phyloP scores from a whole-genome alignment of 1,140 invertebrate species.

The Bombus waltoni region DNA sequence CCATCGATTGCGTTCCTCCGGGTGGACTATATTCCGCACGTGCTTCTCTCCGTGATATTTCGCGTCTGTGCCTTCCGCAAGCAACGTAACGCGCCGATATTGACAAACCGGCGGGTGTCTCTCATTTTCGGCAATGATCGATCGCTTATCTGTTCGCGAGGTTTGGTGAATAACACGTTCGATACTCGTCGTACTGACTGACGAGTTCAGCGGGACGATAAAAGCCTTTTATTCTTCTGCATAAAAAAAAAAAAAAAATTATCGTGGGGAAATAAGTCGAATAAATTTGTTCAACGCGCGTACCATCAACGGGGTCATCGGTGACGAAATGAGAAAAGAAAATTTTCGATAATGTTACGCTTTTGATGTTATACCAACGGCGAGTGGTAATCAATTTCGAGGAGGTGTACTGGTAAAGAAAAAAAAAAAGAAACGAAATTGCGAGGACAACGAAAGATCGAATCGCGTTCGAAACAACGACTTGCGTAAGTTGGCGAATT shows the following conservation, averaged over 20 bases:
- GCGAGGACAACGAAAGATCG: too few relatives aligned
- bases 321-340: background rate
- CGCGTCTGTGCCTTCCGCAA: background rate
- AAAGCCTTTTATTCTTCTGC: background rate
- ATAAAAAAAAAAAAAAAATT: background rate
- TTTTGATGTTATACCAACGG: too few relatives aligned
- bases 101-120: background rate
- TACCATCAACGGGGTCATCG: background rate
- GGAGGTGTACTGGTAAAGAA: rapidly evolving
- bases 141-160: too few relatives aligned
- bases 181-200: too few relatives aligned
- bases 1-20: background rate
- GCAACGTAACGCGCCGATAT: background rate
- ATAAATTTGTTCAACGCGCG: background rate
- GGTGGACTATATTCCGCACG: background rate
- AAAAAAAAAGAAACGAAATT: too few relatives aligned
- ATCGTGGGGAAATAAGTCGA: background rate
- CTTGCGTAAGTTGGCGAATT: too few relatives aligned
- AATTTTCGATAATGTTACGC: too few relatives aligned
- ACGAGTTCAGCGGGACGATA: background rate
- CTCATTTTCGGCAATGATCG: background rate
- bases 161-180: background rate
- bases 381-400: too few relatives aligned
- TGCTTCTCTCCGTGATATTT: background rate
- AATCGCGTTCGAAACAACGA: too few relatives aligned